Base-by-base conservation (phyloP, 2,797 vertebrate genomes). In the Neoniphon sammara region DNA sequence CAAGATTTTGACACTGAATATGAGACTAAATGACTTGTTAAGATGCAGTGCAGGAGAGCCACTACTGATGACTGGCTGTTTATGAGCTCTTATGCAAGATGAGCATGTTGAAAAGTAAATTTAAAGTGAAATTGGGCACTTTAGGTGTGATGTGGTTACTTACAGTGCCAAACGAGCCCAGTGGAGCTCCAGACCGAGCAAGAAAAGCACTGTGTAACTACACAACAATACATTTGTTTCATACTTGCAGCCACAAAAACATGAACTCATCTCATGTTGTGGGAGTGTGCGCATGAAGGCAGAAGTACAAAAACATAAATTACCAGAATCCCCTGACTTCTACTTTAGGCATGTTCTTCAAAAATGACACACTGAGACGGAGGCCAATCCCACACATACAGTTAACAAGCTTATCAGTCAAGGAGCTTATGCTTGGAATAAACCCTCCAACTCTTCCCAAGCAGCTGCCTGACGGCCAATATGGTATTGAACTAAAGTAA, bases 341-440 rank as follows among this genome's bases (percentile, higher is more conserved):
- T 36, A 18, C 66, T 69, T 53, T 44, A 68, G 67, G 46, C 73
- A 30, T 66, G 77, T 83, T 68, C 50, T 72, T 81, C 49, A 30
- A 25, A 7, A 44, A 61, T 47, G 44, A 54, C 23, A 68, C 49
- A 44, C 23, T 42, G 70, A 75, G 65, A 69, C 27, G 31, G 12
- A 18, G 18, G 27, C 64, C 14, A 18, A 73, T 83, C 70, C 75
- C 59, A 11, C 74, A 77, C 73, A 79, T 54, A 72, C 70, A 61
- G 42, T 75, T 81, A 85, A 88, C 75, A 84, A 82, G 86, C 82
- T 82, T 85, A 76, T 87, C 82, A 77, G 73, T 79, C 76, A 80
- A 78, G 73, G 30, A 53, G 85, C 74, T 87, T 85, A 73, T 39
- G 36, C 36, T 55, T 54, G 61, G 47, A 77, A 72, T 42, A 62